phyloP scores from a whole-genome alignment of 2,888 invertebrate genomes.

The Galerucella calmariensis region DNA sequence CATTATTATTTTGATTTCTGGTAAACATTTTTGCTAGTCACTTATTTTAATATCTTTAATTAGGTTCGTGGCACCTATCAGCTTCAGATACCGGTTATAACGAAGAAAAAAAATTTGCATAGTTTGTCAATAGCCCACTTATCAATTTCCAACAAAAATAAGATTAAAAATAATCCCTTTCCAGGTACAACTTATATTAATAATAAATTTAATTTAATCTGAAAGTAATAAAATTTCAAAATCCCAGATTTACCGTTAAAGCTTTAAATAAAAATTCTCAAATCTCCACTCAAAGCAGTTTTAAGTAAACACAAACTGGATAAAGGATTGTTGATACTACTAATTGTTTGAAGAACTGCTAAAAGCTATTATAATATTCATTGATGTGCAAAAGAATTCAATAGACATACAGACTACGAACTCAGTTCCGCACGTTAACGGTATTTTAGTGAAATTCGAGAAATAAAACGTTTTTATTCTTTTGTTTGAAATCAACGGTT shows the following conservation, averaged over 20 bases:
- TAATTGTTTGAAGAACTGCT: constrained; percentile 34
- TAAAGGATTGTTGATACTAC: constrained; percentile 35
- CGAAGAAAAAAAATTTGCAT: too few species aligned
- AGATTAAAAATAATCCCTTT: background rate
- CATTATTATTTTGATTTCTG: too few species aligned
- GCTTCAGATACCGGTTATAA: too few species aligned
- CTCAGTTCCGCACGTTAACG: constrained; percentile 42
- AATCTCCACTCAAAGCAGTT: constrained; percentile 8
- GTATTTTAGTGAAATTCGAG: constrained; percentile 19
- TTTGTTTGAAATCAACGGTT: constrained; percentile 25
- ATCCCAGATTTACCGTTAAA: constrained; percentile 14
- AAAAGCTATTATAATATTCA: constrained; percentile 38
- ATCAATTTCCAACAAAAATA: too few species aligned
- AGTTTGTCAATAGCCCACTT: too few species aligned
- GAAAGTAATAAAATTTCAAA: background rate
- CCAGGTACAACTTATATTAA: background rate
- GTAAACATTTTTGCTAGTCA: too few species aligned
- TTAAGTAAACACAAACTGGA: constrained; percentile 22
- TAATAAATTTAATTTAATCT: background rate
- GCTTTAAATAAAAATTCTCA: background rate
- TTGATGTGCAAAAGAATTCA: constrained; percentile 49
- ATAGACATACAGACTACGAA: constrained; percentile 49
- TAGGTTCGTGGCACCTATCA: too few species aligned
- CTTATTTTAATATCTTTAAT: too few species aligned
- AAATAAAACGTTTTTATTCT: constrained; percentile 17